Evolutionary conservation across 1,140 invertebrate genomes (phyloP), one percentile per base, ranked within the genome.

Genomic region (Brachionus calyciflorus): DNA sequence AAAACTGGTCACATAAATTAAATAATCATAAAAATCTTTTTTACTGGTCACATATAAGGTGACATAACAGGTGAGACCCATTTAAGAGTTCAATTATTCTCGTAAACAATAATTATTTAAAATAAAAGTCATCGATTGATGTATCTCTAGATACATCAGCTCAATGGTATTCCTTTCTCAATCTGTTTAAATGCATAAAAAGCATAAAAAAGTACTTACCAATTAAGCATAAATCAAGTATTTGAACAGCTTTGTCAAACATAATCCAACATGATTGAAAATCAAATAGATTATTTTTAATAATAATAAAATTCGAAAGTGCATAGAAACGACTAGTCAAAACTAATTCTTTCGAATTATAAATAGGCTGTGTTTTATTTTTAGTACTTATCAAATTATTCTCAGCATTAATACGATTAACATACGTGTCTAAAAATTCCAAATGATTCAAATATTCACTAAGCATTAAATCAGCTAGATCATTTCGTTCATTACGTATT

Each of bases 401-500:
- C 44, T 65, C 60, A 41, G 21, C 40, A 65, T 65, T 41, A 41
- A 65, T 65, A 21, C 17, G 40, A 28, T 44, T 65, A 1, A 65
- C 33, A 44, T 65, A 65, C 7, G 46, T 51, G 46, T 73, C 69
- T n/a, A 73, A 73, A 73, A 51, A 73, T 3, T 55, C 69, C 26
- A 73, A 73, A 48, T 73, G 37, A 40, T 37, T 55, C 19, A 73
- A 41, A 55, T 73, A 73, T 73, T 73, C 69, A 24, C 6, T n/a
- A 0, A 73, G 10, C 30, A 73, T 41, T 40, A 21, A 12, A 41
- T 73, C 46, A 28, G 69, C 69, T 5, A 73, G 28, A 3, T 51
- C 46, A 41, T 51, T 49, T 14, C 69, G 46, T 33, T 73, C 69
- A 28, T 73, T 73, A 41, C 51, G 24, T 9, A 73, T 51, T 24